phyloP scores from a whole-genome alignment of 2,113 vertebrate species.

The Gopherus evgoodei region DNA sequence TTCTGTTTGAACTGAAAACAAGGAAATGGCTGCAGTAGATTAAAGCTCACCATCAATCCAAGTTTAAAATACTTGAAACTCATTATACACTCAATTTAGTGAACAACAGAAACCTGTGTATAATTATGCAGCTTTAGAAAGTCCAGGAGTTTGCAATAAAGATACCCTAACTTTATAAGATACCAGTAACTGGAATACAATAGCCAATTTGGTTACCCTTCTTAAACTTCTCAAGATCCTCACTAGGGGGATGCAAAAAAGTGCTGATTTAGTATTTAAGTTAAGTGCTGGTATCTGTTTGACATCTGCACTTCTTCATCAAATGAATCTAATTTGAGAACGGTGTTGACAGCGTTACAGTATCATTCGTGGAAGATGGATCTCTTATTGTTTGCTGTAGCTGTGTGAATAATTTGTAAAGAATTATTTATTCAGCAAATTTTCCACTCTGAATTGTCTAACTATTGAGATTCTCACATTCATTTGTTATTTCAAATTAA shows the following conservation, averaged over 20 bases:
- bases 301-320: background rate
- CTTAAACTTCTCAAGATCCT: background rate
- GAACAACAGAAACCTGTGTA: background rate
- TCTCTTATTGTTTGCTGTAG: background rate
- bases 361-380: background rate
- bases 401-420: background rate
- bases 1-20: background rate
- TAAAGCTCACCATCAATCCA: background rate
- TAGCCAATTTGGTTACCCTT: background rate
- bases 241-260: background rate
- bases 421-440: background rate
- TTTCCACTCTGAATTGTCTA: background rate
- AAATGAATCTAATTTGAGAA: conserved; percentile 33
- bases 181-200: background rate
- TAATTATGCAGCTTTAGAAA: background rate
- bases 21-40: background rate
- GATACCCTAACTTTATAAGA: background rate
- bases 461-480: background rate
- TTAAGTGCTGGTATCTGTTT: background rate
- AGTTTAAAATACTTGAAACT: background rate
- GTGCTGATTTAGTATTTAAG: background rate
- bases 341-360: background rate
- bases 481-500: background rate
- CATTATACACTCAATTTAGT: background rate
- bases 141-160: background rate